These are phyloP conservation scores for Drosophila erecta DNA, from an alignment of 1,140 invertebrate species.

Conservation along the genomic window DNA sequence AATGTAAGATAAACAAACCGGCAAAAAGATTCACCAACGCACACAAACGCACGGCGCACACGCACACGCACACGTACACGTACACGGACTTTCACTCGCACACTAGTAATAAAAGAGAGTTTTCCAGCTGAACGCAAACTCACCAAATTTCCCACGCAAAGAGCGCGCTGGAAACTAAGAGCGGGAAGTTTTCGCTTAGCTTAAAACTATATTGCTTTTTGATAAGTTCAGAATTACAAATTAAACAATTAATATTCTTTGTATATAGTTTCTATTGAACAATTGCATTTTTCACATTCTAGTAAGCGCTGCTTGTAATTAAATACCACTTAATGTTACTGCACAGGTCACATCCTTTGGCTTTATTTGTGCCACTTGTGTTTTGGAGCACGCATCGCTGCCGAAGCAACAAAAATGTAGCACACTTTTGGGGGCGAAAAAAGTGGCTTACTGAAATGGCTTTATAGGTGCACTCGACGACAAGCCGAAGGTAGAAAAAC, in stretches of 20 bases:
- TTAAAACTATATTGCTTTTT: background rate
- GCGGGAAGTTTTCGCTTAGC: conserved; percentile 1
- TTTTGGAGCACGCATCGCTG: conserved; percentile 12
- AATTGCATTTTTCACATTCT: too few species aligned
- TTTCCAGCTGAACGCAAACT: conserved; percentile 51
- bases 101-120: conserved; percentile 9
- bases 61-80: conserved; percentile 1
- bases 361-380: conserved; percentile 15
- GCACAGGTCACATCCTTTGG: background rate
- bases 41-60: conserved; percentile 21
- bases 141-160: conserved; percentile 44
- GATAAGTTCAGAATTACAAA: background rate
- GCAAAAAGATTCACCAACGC: conserved; percentile 43
- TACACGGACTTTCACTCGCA: background rate
- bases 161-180: conserved; percentile 12
- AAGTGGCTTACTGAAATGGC: conserved; percentile 4
- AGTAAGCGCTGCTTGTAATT: background rate
- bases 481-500: conserved; percentile 1
- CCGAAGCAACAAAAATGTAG: background rate
- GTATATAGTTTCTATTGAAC: too few species aligned
- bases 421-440: background rate
- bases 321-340: background rate
- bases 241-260: too few species aligned
- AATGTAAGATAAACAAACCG: conserved; percentile 69
- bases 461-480: conserved; percentile 11